Conservation (phyloP, 2,797 vertebrate species). For the Nannoperca obscura region DNA sequence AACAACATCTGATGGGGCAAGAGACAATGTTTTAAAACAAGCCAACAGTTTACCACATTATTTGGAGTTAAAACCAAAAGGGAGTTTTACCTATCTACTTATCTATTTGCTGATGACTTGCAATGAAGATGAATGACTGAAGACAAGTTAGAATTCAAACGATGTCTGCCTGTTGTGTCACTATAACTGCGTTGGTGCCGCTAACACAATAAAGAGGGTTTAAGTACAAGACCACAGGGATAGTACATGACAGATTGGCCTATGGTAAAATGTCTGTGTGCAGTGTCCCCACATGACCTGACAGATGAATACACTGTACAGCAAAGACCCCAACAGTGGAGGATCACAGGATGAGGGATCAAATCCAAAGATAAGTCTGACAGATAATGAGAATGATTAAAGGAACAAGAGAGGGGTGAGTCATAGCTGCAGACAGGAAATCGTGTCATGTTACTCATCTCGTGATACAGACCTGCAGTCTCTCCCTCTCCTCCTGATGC, state of each 20-base stretch:
- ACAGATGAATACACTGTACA: conserved; percentile 15
- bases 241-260: conserved; percentile 5
- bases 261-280: conserved; percentile 13
- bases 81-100: neutral
- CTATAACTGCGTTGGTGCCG: neutral
- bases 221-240: neutral
- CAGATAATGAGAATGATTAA: conserved; percentile 54
- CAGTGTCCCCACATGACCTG: conserved; percentile 37
- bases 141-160: neutral
- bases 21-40: neutral
- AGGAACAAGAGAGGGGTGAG: conserved; percentile 47
- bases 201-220: conserved; percentile 5
- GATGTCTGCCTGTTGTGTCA: neutral
- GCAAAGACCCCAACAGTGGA: conserved; percentile 39
- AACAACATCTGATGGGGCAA: neutral
- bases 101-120: neutral
- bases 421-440: conserved; percentile 58
- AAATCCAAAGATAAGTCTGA: conserved; percentile 35
- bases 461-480: conserved; percentile 85
- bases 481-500: conserved; percentile 85
- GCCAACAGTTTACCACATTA: neutral
- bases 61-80: neutral
- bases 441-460: conserved; percentile 28
- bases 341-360: conserved; percentile 33
- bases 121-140: neutral